phyloP scores from a whole-genome alignment of 2,113 vertebrate genomes.

The Theristicus caerulescens region DNA sequence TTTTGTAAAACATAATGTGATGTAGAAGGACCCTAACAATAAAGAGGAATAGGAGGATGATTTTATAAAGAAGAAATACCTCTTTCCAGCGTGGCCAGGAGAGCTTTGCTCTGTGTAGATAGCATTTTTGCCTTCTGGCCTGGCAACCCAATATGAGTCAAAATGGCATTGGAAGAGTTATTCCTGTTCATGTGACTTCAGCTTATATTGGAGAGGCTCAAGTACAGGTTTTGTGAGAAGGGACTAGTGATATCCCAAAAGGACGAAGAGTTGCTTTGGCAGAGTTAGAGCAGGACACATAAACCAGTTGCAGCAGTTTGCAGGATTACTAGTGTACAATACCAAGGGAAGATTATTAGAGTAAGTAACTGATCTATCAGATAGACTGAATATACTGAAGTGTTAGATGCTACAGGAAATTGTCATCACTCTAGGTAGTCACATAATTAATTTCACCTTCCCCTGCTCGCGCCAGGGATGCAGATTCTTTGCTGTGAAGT shows the following conservation, averaged over 20 bases:
- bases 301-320: neutral
- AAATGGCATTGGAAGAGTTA: neutral
- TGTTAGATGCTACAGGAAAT: neutral
- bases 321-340: neutral
- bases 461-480: neutral
- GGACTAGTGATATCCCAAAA: neutral
- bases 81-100: neutral
- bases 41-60: neutral
- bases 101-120: neutral
- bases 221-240: neutral
- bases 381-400: neutral
- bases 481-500: neutral
- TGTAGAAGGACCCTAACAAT: neutral
- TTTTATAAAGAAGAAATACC: neutral
- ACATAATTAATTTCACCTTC: neutral
- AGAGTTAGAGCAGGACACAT: neutral
- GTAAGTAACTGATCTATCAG: neutral
- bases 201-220: neutral
- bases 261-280: neutral
- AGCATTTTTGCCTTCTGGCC: neutral
- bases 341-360: neutral
- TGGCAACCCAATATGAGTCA: neutral
- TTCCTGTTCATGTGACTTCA: neutral
- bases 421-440: neutral
- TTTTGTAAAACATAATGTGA: neutral